Percentiles rank a stretch among this genome's conserved stretches.
Evolutionary conservation across 1,140 invertebrate species (phyloP).

Genomic region (Stegodyphus dumicola): DNA sequence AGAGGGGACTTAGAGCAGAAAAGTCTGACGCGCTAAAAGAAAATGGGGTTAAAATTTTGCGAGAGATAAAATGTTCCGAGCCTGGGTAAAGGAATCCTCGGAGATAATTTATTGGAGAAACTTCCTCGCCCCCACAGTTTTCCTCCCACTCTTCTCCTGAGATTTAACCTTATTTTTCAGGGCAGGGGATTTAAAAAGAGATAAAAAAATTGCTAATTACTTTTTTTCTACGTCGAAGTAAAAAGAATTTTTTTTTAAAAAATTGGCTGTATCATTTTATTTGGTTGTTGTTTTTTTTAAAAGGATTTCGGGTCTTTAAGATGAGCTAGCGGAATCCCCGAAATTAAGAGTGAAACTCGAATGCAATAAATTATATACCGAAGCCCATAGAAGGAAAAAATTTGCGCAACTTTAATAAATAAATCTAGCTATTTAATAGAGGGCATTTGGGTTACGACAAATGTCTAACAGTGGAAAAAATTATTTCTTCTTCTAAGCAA

Average conservation of each 20-base stretch:
- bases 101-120: conserved; percentile 53
- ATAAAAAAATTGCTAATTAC: conserved; percentile 58
- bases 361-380: conserved; percentile 3
- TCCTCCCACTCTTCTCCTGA: conserved; percentile 22
- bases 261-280: too few species aligned
- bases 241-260: neutral
- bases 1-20: conserved; percentile 30
- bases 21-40: conserved; percentile 37
- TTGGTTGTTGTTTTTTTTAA: too few species aligned
- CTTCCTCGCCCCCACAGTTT: neutral
- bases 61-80: conserved; percentile 43
- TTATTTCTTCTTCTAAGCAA: too few species aligned
- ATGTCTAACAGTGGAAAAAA: too few species aligned
- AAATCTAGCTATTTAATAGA: too few species aligned
- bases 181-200: conserved; percentile 26
- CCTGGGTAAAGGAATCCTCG: neutral
- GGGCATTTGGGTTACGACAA: too few species aligned
- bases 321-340: too few species aligned
- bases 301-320: too few species aligned
- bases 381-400: neutral
- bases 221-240: conserved; percentile 28
- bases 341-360: too few species aligned
- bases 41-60: conserved; percentile 55
- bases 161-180: conserved; percentile 60
- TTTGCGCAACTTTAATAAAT: too few species aligned